Conservation (phyloP, 2,113 vertebrate genomes). For the Saguinus midas region DNA sequence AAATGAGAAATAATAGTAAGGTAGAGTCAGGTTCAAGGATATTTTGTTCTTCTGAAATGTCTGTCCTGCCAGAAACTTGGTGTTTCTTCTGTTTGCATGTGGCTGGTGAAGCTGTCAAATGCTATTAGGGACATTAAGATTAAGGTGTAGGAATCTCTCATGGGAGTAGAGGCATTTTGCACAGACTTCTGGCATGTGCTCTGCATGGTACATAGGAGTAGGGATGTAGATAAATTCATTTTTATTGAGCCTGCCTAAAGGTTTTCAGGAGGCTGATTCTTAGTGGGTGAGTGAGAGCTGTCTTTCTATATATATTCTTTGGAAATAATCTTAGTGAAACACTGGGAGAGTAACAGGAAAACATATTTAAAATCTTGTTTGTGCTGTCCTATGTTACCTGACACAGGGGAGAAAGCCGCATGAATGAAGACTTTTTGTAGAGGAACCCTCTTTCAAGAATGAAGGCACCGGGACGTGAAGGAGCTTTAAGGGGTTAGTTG, state of each 20-base stretch:
- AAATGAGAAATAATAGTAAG: neutral
- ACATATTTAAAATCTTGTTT: neutral
- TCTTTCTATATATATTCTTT: neutral
- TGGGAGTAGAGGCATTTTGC: neutral
- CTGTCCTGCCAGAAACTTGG: neutral
- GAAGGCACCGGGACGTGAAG: neutral
- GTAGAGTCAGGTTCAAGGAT: neutral
- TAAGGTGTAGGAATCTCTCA: neutral
- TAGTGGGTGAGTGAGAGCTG: fast-evolving
- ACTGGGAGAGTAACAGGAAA: neutral
- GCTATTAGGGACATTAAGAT: neutral
- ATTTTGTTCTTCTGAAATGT: neutral
- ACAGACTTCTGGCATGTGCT: neutral
- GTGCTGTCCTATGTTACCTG: neutral
- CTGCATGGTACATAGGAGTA: neutral
- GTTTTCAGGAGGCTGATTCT: neutral
- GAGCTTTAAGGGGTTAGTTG: fast-evolving
- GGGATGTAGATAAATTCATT: neutral
- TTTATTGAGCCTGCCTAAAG: neutral
- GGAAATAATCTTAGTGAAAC: neutral
- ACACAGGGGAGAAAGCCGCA: neutral
- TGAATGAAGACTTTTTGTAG: neutral
- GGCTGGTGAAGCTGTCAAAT: neutral
- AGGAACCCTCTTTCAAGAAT: neutral
- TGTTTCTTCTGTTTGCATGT: neutral